phyloP scores from a whole-genome alignment of 2,888 invertebrate genomes.

The Cosmorhoe ocellata region DNA sequence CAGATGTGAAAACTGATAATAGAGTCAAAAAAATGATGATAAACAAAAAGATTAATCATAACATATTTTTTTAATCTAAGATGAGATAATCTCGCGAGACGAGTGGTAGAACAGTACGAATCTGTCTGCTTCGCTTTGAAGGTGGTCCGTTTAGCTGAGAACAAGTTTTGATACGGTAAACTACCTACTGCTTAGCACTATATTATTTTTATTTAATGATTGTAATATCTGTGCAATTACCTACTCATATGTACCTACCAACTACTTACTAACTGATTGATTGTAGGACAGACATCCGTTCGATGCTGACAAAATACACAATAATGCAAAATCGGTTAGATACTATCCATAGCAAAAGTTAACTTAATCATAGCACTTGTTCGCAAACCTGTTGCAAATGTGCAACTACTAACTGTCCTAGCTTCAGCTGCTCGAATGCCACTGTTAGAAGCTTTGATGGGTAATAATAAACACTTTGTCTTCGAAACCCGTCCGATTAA shows the following conservation, averaged over 20 bases:
- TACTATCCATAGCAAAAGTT: background rate
- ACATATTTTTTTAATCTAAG: too few species aligned
- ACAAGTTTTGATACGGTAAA: conserved; percentile 22
- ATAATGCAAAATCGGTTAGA: too few species aligned
- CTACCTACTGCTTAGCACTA: too few species aligned
- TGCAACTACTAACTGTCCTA: conserved; percentile 30
- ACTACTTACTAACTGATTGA: too few species aligned
- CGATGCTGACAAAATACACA: too few species aligned
- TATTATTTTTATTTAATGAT: too few species aligned
- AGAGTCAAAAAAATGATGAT: too few species aligned
- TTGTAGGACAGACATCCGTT: too few species aligned
- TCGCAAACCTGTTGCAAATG: conserved; percentile 29
- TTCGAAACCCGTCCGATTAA: conserved; percentile 51
- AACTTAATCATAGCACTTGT: conserved; percentile 16
- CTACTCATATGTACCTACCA: too few species aligned
- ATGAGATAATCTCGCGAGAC: background rate
- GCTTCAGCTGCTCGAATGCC: conserved; percentile 35
- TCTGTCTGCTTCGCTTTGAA: conserved; percentile 11
- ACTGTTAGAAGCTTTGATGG: conserved; percentile 30
- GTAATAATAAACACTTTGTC: conserved; percentile 45
- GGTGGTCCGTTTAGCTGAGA: conserved; percentile 19
- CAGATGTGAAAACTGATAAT: too few species aligned
- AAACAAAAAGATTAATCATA: too few species aligned
- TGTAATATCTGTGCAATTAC: too few species aligned
- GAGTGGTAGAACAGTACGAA: background rate